Conservation (phyloP, 2,888 invertebrate genomes). For the Yponomeuta sedellus region DNA sequence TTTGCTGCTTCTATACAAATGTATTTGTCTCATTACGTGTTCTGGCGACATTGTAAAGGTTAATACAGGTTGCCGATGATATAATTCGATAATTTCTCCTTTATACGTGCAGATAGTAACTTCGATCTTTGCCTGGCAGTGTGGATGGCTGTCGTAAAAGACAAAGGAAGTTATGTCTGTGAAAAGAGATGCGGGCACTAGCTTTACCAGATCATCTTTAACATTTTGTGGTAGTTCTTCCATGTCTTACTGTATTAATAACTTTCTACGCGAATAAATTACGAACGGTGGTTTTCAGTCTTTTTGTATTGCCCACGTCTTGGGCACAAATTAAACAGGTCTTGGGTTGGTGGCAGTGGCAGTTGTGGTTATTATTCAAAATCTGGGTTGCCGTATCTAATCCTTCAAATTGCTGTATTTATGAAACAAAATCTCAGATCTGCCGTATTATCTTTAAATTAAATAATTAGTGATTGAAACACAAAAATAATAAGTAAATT, state of each 20-base stretch:
- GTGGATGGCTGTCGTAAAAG: slow-evolving; percentile 57
- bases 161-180: slow-evolving; percentile 46
- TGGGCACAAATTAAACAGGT: too few relatives aligned
- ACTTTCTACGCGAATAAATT: too few relatives aligned
- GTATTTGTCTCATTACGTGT: slow-evolving; percentile 33
- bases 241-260: neutral
- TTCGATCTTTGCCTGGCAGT: slow-evolving; percentile 41
- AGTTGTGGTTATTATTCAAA: too few relatives aligned
- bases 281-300: too few relatives aligned
- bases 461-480: too few relatives aligned
- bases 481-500: too few relatives aligned
- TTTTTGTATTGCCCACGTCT: too few relatives aligned
- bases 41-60: slow-evolving; percentile 32
- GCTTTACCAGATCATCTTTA: slow-evolving; percentile 33
- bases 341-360: too few relatives aligned
- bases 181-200: slow-evolving; percentile 43
- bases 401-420: too few relatives aligned
- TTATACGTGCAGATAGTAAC: slow-evolving; percentile 44
- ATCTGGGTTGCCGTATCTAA: too few relatives aligned
- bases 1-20: slow-evolving; percentile 43
- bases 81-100: slow-evolving; percentile 53
- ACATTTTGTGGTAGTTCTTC: slow-evolving; percentile 12
- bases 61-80: slow-evolving; percentile 38
- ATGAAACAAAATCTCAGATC: too few relatives aligned
- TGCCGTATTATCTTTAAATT: too few relatives aligned